phyloP scores from a whole-genome alignment of 2,113 vertebrate species.

The Fregata magnificens region DNA sequence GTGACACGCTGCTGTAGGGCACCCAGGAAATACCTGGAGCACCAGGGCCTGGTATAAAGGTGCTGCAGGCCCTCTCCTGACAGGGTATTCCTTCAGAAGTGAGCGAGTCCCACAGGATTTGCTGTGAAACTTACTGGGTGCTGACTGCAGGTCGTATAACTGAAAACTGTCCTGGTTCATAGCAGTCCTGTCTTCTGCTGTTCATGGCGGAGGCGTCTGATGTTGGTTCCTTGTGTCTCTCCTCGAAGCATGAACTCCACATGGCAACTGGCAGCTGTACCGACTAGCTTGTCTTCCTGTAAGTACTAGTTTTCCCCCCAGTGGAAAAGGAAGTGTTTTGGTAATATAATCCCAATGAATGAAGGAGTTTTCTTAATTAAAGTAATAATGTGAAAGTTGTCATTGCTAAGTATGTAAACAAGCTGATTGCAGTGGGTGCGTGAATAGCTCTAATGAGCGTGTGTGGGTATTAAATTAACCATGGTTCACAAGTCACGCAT shows the following conservation, averaged over 20 bases:
- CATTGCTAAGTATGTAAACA: conserved; percentile 74
- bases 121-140: not conserved
- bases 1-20: not conserved
- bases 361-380: conserved; percentile 74
- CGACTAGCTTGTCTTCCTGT: conserved; percentile 20
- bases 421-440: conserved; percentile 64
- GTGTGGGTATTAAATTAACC: conserved; percentile 74
- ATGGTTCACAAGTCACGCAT: conserved; percentile 73
- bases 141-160: not conserved
- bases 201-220: not conserved
- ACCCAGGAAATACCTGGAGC: not conserved
- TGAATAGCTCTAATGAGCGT: conserved; percentile 77
- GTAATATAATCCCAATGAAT: conserved; percentile 53
- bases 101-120: not conserved
- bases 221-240: not conserved
- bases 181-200: not conserved
- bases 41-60: not conserved
- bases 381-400: conserved; percentile 73
- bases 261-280: not conserved
- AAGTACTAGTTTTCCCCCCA: conserved; percentile 20
- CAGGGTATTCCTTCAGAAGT: not conserved
- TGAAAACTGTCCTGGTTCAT: not conserved
- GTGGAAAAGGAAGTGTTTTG: conserved; percentile 42
- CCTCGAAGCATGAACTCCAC: not conserved
- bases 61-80: not conserved